These are phyloP conservation scores for Dendropsophus ebraccatus DNA, from an alignment of 2,113 vertebrate species.

Conservation along the genomic window DNA sequence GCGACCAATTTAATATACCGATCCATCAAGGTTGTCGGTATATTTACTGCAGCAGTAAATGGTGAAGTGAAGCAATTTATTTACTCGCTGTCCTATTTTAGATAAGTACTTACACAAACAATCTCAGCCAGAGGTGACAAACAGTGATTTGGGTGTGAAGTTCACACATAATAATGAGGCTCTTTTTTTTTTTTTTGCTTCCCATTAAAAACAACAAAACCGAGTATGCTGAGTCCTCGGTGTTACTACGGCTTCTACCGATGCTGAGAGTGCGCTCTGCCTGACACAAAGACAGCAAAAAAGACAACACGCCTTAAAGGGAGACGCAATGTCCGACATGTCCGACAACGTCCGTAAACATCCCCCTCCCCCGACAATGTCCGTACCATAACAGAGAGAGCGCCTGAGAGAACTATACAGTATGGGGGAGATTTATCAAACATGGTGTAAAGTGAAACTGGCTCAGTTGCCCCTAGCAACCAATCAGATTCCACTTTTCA, in stretches of 20 bases:
- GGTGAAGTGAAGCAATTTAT: neutral
- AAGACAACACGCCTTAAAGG: neutral
- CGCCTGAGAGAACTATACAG: too few species aligned
- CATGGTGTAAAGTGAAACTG: too few species aligned
- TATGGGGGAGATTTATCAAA: too few species aligned
- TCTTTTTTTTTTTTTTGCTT: neutral
- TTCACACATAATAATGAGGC: slow-evolving; percentile 21
- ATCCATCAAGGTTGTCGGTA: neutral
- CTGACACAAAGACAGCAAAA: neutral
- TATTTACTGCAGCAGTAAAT: neutral
- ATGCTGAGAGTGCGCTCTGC: neutral
- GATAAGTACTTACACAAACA: neutral
- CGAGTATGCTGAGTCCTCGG: neutral
- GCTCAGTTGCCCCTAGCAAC: too few species aligned
- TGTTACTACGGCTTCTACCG: neutral
- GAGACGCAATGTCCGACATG: neutral
- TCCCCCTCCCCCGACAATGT: too few species aligned
- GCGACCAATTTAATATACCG: neutral
- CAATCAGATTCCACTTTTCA: too few species aligned
- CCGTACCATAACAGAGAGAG: too few species aligned
- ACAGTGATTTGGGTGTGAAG: neutral
- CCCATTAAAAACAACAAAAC: neutral
- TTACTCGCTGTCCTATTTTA: neutral
- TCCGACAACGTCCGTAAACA: too few species aligned
- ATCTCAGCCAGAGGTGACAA: slow-evolving; percentile 4